Evolutionary conservation across 2,113 vertebrate genomes (phyloP).

Genomic region (Miniopterus natalensis): DNA sequence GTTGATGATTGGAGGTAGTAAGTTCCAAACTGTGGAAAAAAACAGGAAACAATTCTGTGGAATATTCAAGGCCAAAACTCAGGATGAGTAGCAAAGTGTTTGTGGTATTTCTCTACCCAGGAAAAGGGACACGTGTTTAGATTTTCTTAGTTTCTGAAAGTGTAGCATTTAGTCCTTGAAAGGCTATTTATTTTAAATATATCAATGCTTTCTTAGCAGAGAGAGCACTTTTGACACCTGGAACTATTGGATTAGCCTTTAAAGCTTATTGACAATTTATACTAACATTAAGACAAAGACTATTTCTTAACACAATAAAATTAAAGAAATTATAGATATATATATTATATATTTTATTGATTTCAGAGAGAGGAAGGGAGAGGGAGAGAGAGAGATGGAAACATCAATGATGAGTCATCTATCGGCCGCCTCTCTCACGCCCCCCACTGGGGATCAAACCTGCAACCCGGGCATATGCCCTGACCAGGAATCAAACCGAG

Average conservation of each 20-base stretch:
- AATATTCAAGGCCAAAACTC: neutral
- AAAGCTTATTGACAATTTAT: neutral
- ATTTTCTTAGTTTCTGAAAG: conserved; percentile 9
- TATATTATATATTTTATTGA: too few relatives aligned
- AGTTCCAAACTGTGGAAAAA: conserved; percentile 54
- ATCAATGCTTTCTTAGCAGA: neutral
- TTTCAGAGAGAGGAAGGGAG: too few relatives aligned
- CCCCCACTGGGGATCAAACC: too few relatives aligned
- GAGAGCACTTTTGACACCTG: neutral
- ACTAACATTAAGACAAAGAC: neutral
- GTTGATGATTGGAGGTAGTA: conserved; percentile 15
- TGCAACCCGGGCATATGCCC: too few relatives aligned
- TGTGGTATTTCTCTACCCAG: neutral
- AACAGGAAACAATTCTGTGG: neutral
- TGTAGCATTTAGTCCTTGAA: neutral
- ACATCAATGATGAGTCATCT: too few relatives aligned
- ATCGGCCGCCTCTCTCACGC: too few relatives aligned
- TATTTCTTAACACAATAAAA: conserved; percentile 18
- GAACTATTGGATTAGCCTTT: neutral
- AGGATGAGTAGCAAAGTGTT: neutral
- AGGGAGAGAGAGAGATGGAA: too few relatives aligned
- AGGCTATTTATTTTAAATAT: neutral
- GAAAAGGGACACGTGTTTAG: neutral
- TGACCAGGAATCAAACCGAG: too few relatives aligned
- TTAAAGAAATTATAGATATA: neutral